Evolutionary conservation across 2,797 vertebrate genomes (phyloP), one percentile per base, ranked within the genome.

Genomic region (Sebastolobus altivelis): DNA sequence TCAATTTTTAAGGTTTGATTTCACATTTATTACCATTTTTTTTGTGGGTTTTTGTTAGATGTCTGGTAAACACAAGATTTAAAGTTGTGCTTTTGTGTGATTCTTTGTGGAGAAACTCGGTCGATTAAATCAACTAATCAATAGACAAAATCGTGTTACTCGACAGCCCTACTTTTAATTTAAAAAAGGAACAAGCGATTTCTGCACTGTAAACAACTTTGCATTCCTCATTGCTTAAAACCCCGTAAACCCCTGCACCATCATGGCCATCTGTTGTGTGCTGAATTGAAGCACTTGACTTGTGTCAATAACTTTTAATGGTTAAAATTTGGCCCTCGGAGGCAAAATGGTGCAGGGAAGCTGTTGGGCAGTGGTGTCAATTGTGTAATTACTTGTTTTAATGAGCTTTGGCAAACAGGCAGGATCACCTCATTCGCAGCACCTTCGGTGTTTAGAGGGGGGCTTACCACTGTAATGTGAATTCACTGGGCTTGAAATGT

Each of bases 401-500:
- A 96, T 95, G 94, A 94, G 87, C 89, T 89, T 83, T 87, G 80
- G 83, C 78, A 90, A 93, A 92, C 92, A 85, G 52, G 31, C 35
- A 65, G 62, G 80, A 88, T 60, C 60, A 20, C 52, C 79, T 80
- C 78, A 65, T 69, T 77, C 54, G 38, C 92, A 87, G 92, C 95
- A 93, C 94, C 94, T 96, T 87, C 81, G 77, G 87, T 85, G 93
- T 94, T 94, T 85, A 82, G 93, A 65, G 61, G 81, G 89, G 89
- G 87, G 89, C 90, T 95, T 94, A 90, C 94, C 92, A 87, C 93
- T 52, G 43, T 59, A 65, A 88, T 95, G 96, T 95, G 95, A 97
- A 96, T 94, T 95, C 94, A 85, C 93, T 86, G 89, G 89, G 94
- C 80, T 96, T 95, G 97, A 97, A 97, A 98, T 96, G 94, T 96